Conservation (phyloP, 2,888 invertebrate species). For the Uloborus plumipes region DNA sequence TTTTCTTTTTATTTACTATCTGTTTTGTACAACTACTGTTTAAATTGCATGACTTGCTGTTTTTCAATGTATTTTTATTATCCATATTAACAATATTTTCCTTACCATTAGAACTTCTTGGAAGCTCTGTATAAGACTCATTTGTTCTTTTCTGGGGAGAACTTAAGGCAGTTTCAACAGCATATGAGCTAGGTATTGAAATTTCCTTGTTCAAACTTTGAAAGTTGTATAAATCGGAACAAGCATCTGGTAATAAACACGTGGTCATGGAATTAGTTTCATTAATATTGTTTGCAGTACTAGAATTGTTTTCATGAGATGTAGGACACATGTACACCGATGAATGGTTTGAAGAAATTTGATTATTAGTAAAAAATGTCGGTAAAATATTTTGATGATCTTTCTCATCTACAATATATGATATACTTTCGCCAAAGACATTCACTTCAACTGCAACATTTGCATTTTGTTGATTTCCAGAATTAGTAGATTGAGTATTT, state of each 20-base stretch:
- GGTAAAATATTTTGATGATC: slow-evolving; percentile 42
- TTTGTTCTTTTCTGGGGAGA: slow-evolving; percentile 17
- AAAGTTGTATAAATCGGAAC: slow-evolving; percentile 20
- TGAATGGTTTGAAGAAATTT: slow-evolving; percentile 34
- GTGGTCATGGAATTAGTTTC: neutral
- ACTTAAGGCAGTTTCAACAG: slow-evolving; percentile 9
- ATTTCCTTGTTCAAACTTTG: slow-evolving; percentile 25
- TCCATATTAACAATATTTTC: too few species aligned
- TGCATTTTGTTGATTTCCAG: too few species aligned
- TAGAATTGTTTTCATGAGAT: neutral
- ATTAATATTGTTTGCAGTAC: neutral
- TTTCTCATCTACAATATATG: slow-evolving; percentile 32
- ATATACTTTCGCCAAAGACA: slow-evolving; percentile 34
- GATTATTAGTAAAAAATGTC: slow-evolving; percentile 36
- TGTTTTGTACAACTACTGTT: slow-evolving; percentile 12
- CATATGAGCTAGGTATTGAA: slow-evolving; percentile 1
- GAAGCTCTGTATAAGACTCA: neutral
- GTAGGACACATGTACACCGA: slow-evolving; percentile 17
- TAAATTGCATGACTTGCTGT: too few species aligned
- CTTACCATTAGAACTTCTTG: too few species aligned
- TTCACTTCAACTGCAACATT: neutral
- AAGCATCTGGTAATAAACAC: slow-evolving; percentile 11
- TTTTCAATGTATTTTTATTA: too few species aligned
- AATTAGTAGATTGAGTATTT: too few species aligned
- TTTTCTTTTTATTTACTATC: slow-evolving; percentile 34